phyloP scores from a whole-genome alignment of 2,888 invertebrate species.

The Odontomyia ornata region DNA sequence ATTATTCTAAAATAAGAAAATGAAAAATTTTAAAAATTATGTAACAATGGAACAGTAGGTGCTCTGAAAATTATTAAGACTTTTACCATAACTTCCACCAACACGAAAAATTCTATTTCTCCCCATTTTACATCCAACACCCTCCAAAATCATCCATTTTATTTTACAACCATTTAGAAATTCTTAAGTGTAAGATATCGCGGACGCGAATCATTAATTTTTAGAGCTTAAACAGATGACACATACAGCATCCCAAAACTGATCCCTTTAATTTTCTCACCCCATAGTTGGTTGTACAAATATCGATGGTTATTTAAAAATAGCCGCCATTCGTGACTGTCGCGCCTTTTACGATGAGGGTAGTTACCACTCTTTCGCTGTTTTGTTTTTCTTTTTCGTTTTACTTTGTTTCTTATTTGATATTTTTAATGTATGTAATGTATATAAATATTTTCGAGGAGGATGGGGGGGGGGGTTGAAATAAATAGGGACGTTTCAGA shows the following conservation, averaged over 20 bases:
- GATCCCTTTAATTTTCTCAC: conserved; percentile 49
- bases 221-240: conserved; percentile 64
- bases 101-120: too few species aligned
- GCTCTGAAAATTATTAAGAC: too few species aligned
- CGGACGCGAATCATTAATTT: conserved; percentile 60
- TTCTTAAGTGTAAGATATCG: conserved; percentile 43
- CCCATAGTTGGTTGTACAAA: conserved; percentile 26
- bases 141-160: too few species aligned
- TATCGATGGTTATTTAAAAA: conserved; percentile 25
- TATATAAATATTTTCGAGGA: neutral
- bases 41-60: too few species aligned
- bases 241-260: conserved; percentile 54
- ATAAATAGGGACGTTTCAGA: too few species aligned
- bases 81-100: too few species aligned
- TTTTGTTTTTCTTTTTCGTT: neutral
- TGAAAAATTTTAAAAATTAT: too few species aligned
- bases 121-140: too few species aligned
- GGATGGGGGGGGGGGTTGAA: neutral
- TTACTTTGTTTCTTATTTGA: neutral
- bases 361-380: neutral
- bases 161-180: neutral
- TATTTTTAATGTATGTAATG: conserved; percentile 2
- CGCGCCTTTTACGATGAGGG: conserved; percentile 13
- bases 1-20: too few species aligned
- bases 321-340: conserved; percentile 38